These are phyloP conservation scores for Hydriomena furcata DNA, from an alignment of 2,888 invertebrate species.

Conservation along the genomic window DNA sequence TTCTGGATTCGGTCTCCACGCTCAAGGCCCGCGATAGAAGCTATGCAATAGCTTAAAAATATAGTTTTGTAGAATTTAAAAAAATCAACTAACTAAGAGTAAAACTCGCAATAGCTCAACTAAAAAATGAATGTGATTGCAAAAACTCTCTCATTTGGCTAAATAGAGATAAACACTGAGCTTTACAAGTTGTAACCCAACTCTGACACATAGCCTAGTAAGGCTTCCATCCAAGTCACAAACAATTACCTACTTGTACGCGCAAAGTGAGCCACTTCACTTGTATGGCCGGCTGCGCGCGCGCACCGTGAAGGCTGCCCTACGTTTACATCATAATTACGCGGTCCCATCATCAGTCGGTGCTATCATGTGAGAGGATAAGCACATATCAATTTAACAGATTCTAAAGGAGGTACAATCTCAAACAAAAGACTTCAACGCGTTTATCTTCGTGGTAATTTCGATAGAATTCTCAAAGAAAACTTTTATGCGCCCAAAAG, in stretches of 20 bases:
- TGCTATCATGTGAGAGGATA: not conserved
- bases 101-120: too few relatives aligned
- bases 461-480: not conserved
- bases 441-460: constrained; percentile 11
- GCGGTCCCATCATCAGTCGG: not conserved
- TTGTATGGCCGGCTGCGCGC: constrained; percentile 11
- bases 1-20: too few relatives aligned
- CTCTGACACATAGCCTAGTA: constrained; percentile 9
- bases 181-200: constrained; percentile 9
- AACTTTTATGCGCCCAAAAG: too few relatives aligned
- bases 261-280: constrained; percentile 1
- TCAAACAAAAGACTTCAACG: constrained; percentile 22
- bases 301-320: constrained; percentile 22
- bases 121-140: too few relatives aligned
- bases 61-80: too few relatives aligned
- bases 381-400: not conserved
- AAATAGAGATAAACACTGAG: too few relatives aligned
- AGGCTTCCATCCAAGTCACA: constrained; percentile 15
- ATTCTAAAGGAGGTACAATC: not conserved
- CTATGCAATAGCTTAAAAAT: too few relatives aligned
- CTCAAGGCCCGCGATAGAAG: too few relatives aligned
- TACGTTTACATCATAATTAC: constrained; percentile 16
- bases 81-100: too few relatives aligned
- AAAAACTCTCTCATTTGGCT: too few relatives aligned
- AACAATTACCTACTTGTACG: constrained; percentile 10